phyloP scores from a whole-genome alignment of 2,888 invertebrate genomes.

The Mongoloraphidia duomilia region DNA sequence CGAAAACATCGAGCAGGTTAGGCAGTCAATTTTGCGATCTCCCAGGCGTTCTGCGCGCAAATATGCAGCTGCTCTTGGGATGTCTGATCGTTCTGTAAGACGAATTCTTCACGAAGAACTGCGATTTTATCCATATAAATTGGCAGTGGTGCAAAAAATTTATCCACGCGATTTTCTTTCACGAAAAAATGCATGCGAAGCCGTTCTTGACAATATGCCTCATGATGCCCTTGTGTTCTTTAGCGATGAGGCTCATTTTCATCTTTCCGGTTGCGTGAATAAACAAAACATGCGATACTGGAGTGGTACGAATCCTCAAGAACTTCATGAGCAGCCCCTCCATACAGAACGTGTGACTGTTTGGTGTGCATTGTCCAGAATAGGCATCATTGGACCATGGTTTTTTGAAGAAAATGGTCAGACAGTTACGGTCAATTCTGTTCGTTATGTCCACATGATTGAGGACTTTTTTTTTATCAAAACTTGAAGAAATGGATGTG shows the following conservation, averaged over 20 bases:
- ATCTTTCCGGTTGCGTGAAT: no score
- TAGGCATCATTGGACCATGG: background rate
- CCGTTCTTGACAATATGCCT: constrained; percentile 12
- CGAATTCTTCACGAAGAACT: constrained; percentile 19
- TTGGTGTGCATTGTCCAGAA: background rate
- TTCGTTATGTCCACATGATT: background rate
- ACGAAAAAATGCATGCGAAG: constrained; percentile 14
- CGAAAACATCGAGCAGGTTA: constrained; percentile 18
- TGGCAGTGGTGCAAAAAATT: no score
- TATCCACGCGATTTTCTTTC: constrained; percentile 15
- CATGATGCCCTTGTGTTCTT: constrained; percentile 9
- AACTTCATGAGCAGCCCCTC: constrained; percentile 1
- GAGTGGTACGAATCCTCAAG: constrained; percentile 1
- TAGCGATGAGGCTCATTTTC: no score
- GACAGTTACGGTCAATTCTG: background rate
- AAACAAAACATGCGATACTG: no score
- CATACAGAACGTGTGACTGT: background rate
- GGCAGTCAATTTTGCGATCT: constrained; percentile 14
- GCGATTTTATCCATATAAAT: constrained; percentile 19
- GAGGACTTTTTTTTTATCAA: background rate
- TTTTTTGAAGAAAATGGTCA: background rate
- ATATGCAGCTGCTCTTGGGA: constrained; percentile 18
- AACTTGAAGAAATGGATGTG: no score
- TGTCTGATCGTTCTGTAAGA: constrained; percentile 16
- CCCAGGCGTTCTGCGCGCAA: constrained; percentile 16